Base-by-base conservation (phyloP, 2,888 invertebrate species). In the Drosophila ezoana region DNA sequence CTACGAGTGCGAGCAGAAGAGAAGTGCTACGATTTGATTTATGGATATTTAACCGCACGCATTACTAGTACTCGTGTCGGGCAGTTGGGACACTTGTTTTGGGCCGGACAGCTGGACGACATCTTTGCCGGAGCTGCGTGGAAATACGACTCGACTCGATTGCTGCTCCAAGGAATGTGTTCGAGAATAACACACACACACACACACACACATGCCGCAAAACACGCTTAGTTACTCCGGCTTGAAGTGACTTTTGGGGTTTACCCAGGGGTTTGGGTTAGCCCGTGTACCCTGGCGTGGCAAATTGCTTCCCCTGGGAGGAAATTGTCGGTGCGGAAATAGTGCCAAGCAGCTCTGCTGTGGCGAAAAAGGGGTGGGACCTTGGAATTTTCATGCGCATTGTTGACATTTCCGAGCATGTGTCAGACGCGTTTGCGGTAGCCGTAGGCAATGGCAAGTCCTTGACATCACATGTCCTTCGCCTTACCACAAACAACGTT, bases 11-110 rank as follows among this genome's bases (percentile, higher is more conserved):
- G 48, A 43, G 59, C 52, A n/a, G 65, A 23, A 47, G 62, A 65
- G 68, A 65, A 56, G 79, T 75, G 77, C 58, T 75, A 73, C 78
- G 85, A 86, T 91, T 91, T 91, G 91, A 91, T 91, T 91, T 91
- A 91, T 91, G 91, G 91, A 87, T 87, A 84, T 91, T 91, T 91
- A 91, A 91, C 91, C 91, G 77, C 91, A 91, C 83, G 85, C 89
- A 90, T 85, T 86, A 84, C 81, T 71, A 77, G 69, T 60, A 81
- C 65, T 75, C 48, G 54, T 75, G 73, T 74, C 37, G 61, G 60
- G 62, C 37, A 71, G 66, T 63, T 64, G 77, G 77, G 62, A 77
- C 75, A 77, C 76, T 77, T 81, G 75, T 75, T 77, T 59, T 60
- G 73, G 68, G 70, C 76, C 66, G 40, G 37, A 77, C 58, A 47